Percentiles rank a stretch among this genome's conserved stretches.
These are phyloP conservation scores for Iguana delicatissima DNA, from an alignment of 2,797 vertebrate species.

Conservation along the genomic window DNA sequence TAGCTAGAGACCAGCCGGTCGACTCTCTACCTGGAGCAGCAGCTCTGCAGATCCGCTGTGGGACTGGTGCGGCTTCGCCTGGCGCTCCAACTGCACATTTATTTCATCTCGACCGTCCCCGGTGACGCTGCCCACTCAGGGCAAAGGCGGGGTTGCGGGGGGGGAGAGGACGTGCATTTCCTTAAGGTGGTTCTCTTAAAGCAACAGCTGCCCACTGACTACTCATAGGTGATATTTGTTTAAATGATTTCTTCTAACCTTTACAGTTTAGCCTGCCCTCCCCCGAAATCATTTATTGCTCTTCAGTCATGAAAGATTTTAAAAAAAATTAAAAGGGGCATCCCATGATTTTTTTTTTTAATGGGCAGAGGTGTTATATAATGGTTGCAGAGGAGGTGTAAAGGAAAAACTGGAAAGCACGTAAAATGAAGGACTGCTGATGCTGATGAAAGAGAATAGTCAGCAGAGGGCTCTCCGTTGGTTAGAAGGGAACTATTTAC, in stretches of 20 bases:
- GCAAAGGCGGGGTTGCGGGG: not conserved
- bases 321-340: no score
- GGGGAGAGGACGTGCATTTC: slow-evolving; percentile 1
- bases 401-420: not conserved
- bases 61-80: slow-evolving; percentile 25
- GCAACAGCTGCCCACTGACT: not conserved
- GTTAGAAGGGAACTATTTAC: not conserved
- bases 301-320: no score
- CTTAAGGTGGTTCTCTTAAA: slow-evolving; percentile 65
- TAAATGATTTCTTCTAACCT: no score
- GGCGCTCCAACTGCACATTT: slow-evolving; percentile 53
- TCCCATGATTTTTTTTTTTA: no score
- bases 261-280: no score
- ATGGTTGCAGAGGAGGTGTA: not conserved
- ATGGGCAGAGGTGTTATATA: not conserved
- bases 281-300: no score
- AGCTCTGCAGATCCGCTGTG: slow-evolving; percentile 41
- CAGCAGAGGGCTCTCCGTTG: not conserved
- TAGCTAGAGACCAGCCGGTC: not conserved
- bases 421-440: not conserved
- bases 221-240: accelerated
- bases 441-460: not conserved
- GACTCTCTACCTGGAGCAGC: slow-evolving; percentile 55
- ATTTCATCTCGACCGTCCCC: slow-evolving; percentile 53
- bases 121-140: slow-evolving; percentile 46